phyloP scores from a whole-genome alignment of 2,113 vertebrate genomes.

The Cavia aperea region DNA sequence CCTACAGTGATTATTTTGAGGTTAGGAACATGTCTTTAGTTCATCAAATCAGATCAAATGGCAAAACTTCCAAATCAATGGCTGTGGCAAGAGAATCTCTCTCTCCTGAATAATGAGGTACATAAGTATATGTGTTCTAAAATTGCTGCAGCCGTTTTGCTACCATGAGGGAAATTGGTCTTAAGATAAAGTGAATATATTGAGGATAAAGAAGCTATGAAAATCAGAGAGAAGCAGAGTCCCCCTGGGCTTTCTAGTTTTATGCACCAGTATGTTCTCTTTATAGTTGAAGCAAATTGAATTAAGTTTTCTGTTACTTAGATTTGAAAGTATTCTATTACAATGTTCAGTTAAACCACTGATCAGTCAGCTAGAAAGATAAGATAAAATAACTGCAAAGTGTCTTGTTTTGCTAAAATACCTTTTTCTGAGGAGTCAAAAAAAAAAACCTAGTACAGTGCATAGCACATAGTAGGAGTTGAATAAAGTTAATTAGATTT shows the following conservation, averaged over 20 bases:
- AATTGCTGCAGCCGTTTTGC: neutral
- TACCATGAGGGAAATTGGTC: neutral
- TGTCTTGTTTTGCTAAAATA: constrained; percentile 21
- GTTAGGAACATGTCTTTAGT: neutral
- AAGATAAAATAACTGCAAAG: neutral
- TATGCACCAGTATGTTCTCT: neutral
- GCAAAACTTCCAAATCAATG: neutral
- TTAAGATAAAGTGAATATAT: neutral
- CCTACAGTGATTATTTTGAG: neutral
- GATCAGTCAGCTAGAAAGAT: neutral
- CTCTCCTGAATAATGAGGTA: neutral
- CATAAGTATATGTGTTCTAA: neutral
- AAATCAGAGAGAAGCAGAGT: neutral
- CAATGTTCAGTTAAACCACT: neutral
- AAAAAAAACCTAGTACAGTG: neutral
- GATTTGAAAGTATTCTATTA: constrained; percentile 1
- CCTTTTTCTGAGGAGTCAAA: neutral
- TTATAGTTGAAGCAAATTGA: neutral
- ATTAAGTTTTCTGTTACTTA: neutral
- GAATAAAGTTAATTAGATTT: neutral
- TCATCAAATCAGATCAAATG: neutral
- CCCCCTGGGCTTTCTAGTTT: neutral
- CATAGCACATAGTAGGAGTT: neutral
- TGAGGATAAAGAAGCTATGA: neutral
- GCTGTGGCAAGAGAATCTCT: neutral